Conservation (phyloP, 2,113 vertebrate species). For the Gulo gulo region DNA sequence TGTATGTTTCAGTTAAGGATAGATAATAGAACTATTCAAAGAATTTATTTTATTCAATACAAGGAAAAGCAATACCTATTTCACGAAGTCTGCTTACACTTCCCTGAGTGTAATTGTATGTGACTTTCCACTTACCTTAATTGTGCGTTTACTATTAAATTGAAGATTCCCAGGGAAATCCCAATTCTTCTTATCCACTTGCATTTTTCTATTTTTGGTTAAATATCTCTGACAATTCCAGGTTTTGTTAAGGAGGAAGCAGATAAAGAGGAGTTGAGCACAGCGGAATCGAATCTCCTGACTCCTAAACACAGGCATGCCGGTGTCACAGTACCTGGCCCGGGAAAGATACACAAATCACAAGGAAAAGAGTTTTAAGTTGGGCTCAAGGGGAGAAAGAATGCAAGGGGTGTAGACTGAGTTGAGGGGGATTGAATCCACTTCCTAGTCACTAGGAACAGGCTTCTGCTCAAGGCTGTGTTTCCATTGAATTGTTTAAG, state of each 20-base stretch:
- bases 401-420: background rate
- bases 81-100: constrained; percentile 80
- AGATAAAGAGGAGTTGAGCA: background rate
- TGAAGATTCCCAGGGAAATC: constrained; percentile 70
- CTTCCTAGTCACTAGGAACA: background rate
- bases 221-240: background rate
- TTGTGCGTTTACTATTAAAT: constrained; percentile 53
- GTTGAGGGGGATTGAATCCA: background rate
- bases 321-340: background rate
- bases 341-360: background rate
- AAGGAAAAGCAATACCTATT: constrained; percentile 81
- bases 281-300: background rate
- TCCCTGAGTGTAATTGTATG: constrained; percentile 73
- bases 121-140: constrained; percentile 72
- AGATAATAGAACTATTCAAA: constrained; percentile 88
- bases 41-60: constrained; percentile 86
- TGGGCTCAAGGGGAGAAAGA: background rate
- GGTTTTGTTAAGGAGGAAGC: background rate
- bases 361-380: background rate
- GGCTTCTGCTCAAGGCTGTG: background rate
- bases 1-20: constrained; percentile 86
- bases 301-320: background rate
- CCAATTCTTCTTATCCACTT: constrained; percentile 57
- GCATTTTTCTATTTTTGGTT: constrained; percentile 42
- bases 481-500: background rate